Percentiles rank a stretch among this genome's conserved stretches.
Evolutionary conservation across 2,113 vertebrate genomes (phyloP).

Genomic region (Cynopterus brachyotis): DNA sequence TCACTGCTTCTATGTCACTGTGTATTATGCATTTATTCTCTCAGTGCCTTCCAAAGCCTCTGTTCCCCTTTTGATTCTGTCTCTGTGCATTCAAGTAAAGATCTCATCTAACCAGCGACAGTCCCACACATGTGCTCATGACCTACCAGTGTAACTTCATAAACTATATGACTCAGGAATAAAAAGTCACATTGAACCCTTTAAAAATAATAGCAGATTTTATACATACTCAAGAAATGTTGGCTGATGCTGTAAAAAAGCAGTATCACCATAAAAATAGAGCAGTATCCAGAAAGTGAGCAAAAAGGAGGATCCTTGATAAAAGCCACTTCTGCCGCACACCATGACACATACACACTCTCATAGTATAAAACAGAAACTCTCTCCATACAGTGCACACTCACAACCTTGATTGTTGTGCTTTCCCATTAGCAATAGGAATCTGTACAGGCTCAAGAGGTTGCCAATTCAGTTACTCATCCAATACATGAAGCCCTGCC

Average conservation of each 20-base stretch:
- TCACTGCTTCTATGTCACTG: background rate
- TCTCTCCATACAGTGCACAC: too few relatives aligned
- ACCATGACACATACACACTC: background rate
- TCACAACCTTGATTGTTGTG: background rate
- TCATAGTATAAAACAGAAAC: background rate
- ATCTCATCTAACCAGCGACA: background rate
- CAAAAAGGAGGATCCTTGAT: background rate
- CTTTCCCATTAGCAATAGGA: background rate
- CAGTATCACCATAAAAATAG: background rate
- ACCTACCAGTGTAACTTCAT: background rate
- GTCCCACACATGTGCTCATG: background rate
- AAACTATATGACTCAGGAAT: background rate
- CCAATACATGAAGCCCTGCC: too few relatives aligned
- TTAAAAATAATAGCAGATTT: background rate
- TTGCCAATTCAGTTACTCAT: background rate
- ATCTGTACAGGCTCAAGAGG: too few relatives aligned
- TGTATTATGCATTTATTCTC: background rate
- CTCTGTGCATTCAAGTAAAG: background rate
- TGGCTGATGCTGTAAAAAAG: background rate
- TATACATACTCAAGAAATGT: background rate
- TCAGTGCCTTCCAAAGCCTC: background rate
- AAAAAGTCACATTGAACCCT: background rate
- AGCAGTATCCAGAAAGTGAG: background rate
- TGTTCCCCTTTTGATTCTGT: background rate
- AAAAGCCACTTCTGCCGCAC: background rate